Evolutionary conservation across 1,140 invertebrate species (phyloP), one percentile per base, ranked within the genome.

Genomic region (Ctenoplectra terminalis): DNA sequence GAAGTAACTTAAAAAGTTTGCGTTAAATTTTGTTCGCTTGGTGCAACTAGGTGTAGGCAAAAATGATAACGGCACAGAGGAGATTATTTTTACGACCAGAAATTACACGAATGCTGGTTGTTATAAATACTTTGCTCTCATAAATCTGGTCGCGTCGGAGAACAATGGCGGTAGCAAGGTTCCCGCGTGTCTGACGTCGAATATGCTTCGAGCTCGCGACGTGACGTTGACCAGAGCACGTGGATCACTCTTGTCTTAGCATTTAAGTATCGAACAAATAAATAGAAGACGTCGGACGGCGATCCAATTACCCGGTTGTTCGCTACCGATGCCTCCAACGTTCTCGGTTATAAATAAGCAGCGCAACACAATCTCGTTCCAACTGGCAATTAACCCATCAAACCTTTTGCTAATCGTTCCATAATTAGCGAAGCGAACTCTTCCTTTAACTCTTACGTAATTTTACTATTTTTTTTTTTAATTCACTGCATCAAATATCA

Each of bases 231-330:
- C 89, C 91, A 92, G 91, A 91, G 23, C 86, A 69, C 71, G 70
- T 61, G 75, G 69, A 80, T 77, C 82, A 75, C 89, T 84, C 87
- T 87, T 86, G 64, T 88, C 87, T 75, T 50, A 81, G 87, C 88
- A 89, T 91, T 90, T 85, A 75, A 87, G 86, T 86, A 91, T 91
- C 86, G 88, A 84, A 80, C 88, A 90, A n/a, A 89, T 87, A 89
- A 90, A 90, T 91, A 91, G 88, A 90, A 88, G 80, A 87, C 87
- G 63, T 84, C 78, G 58, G 85, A 90, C 88, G 88, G 86, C 75
- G 81, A 37, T 72, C 46, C 60, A 86, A 84, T 87, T 89, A 90
- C 86, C 66, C 64, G 75, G 29, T 48, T 26, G 83, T 87, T 85
- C 31, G 52, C 43, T 70, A 76, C 60, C 31, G 67, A 50, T 37